These are phyloP conservation scores for Drosophila dives DNA, from an alignment of 2,888 invertebrate genomes.

Conservation along the genomic window DNA sequence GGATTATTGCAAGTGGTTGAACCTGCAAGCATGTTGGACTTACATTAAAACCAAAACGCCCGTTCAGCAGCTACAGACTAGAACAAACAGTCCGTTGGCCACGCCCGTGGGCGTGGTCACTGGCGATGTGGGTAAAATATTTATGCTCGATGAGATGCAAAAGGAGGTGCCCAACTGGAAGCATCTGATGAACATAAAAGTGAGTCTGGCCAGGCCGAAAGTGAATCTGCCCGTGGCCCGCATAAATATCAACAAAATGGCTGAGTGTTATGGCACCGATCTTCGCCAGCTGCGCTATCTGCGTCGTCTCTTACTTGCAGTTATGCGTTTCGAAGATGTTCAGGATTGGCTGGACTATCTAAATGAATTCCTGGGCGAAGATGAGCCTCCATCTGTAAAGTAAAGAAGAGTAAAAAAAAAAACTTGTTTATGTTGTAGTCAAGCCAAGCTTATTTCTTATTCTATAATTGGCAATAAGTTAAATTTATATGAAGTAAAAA, in stretches of 20 bases:
- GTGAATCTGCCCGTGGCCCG: constrained; percentile 71
- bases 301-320: constrained; percentile 42
- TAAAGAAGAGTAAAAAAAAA: background rate
- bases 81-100: constrained; percentile 56
- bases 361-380: constrained; percentile 54
- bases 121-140: constrained; percentile 55
- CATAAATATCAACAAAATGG: constrained; percentile 47
- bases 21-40: constrained; percentile 67
- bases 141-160: constrained; percentile 62
- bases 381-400: constrained; percentile 33
- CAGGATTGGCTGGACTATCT: constrained; percentile 56
- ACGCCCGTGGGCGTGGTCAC: constrained; percentile 58
- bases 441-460: background rate
- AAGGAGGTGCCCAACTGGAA: constrained; percentile 65
- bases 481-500: background rate
- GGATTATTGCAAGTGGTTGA: constrained; percentile 78
- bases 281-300: constrained; percentile 54
- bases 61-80: constrained; percentile 56
- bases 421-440: background rate
- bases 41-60: constrained; percentile 57
- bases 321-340: constrained; percentile 34
- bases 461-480: background rate
- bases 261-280: constrained; percentile 48
- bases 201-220: constrained; percentile 63
- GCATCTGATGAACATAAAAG: constrained; percentile 62